Evolutionary conservation across 1,140 invertebrate genomes (phyloP).

Genomic region (Drosophila yakuba): DNA sequence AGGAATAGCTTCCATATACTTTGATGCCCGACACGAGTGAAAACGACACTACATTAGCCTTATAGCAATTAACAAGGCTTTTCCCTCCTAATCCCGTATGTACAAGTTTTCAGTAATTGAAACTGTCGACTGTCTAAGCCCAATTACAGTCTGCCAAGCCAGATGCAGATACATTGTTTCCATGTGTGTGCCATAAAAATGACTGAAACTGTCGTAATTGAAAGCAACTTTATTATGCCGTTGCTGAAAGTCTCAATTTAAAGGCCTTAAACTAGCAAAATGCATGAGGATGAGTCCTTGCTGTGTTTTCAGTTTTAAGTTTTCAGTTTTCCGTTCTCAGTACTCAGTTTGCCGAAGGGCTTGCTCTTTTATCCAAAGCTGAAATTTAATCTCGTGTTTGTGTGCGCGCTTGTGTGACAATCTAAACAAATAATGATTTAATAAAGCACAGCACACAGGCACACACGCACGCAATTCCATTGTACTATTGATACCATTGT

Average conservation of each 20-base stretch:
- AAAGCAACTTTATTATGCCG: slow-evolving; percentile 50
- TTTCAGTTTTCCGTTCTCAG: slow-evolving; percentile 23
- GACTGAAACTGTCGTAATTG: slow-evolving; percentile 47
- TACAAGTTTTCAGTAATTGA: slow-evolving; percentile 68
- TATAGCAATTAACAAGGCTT: slow-evolving; percentile 63
- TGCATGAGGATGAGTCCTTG: slow-evolving; percentile 47
- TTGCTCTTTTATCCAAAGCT: slow-evolving; percentile 68
- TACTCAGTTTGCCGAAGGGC: slow-evolving; percentile 11
- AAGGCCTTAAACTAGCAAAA: slow-evolving; percentile 48
- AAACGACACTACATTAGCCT: slow-evolving; percentile 61
- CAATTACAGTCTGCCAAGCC: slow-evolving; percentile 57
- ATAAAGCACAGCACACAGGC: slow-evolving; percentile 46
- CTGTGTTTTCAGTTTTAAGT: slow-evolving; percentile 15
- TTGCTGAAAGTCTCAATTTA: slow-evolving; percentile 54
- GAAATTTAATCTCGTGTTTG: slow-evolving; percentile 43
- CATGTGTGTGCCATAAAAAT: slow-evolving; percentile 32
- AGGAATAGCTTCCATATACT: slow-evolving; percentile 43
- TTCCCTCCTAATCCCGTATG: slow-evolving; percentile 57
- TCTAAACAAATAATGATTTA: slow-evolving; percentile 78
- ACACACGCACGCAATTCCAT: slow-evolving; percentile 58
- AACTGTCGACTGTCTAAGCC: slow-evolving; percentile 56
- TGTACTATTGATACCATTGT: slow-evolving; percentile 74
- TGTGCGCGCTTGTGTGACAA: slow-evolving; percentile 45
- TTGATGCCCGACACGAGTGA: slow-evolving; percentile 62
- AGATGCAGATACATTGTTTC: slow-evolving; percentile 13